Base-by-base conservation (phyloP, 2,888 invertebrate genomes). In the Amaurobius ferox region DNA sequence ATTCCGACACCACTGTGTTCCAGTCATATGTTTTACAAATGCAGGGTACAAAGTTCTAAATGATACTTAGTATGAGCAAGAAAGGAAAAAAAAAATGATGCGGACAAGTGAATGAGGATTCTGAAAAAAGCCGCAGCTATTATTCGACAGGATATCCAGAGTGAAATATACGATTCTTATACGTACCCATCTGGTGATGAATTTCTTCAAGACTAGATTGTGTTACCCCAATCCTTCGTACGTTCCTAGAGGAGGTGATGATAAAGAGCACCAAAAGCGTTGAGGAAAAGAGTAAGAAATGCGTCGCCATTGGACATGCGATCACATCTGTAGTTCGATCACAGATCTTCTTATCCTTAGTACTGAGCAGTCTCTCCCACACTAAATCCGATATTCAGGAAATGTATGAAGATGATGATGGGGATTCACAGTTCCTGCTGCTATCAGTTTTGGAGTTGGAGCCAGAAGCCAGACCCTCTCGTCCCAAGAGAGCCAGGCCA, bases 291-390 rank as follows among this genome's bases (percentile, higher is more conserved):
- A 64, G 29, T 9, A 64, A 64, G 26, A 64, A 64, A n/a, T 64
- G 64, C 64, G 16, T 13, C n/a, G 64, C 64, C 16, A 64, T 64
- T 64, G 64, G 11, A 3, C 64, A 64, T 64, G 9, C 64, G 16
- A 7, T 64, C 6, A 64, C 26, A 64, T 64, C 64, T 9, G 26
- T 23, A 28, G 26, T 64, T 7, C 23, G 26, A 28, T 26, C 64
- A 26, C 6, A 26, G 7, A 13, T 26, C 64, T 64, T 29, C 64
- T 13, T 23, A 64, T 64, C 64, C 11, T n/a, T n/a, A 64, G 9
- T 64, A 7, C 64, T 64, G 5, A 5, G 5, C 5, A 23, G 64
- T 13, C 6, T 64, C 3, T 7, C 11, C 3, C 5, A n/a, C n/a
- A n/a, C n/a, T n/a, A n/a, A n/a, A n/a, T n/a, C n/a, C n/a, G n/a